Evolutionary conservation across 2,113 vertebrate genomes (phyloP).

Genomic region (Chrysochloris asiatica): DNA sequence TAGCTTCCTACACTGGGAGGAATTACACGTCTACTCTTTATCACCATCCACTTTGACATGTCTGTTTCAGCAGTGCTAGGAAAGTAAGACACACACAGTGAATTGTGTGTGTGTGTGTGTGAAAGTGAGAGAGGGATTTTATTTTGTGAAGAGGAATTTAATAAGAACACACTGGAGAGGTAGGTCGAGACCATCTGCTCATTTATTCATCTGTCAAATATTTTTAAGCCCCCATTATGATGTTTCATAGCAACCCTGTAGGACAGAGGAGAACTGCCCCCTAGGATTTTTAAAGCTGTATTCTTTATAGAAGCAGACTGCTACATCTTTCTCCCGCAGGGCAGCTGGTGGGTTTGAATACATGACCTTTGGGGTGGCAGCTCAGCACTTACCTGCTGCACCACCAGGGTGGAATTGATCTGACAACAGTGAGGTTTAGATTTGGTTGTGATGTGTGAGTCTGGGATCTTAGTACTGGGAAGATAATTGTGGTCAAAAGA

Average conservation of each 20-base stretch:
- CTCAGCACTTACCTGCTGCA: not conserved
- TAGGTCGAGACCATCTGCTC: not conserved
- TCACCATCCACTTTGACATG: not conserved
- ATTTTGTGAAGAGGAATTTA: not conserved
- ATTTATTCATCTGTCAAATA: not conserved
- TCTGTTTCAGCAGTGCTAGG: not conserved
- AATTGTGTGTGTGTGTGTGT: not conserved
- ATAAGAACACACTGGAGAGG: not conserved
- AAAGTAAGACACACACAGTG: not conserved
- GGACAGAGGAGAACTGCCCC: not conserved
- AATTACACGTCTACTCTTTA: not conserved
- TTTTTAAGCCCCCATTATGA: not conserved
- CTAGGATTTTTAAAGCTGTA: not conserved
- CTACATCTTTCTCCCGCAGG: not conserved
- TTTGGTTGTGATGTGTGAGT: not conserved
- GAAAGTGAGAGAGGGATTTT: not conserved
- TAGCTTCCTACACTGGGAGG: not conserved
- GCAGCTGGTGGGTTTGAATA: no score
- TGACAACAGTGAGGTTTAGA: no score
- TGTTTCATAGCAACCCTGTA: not conserved
- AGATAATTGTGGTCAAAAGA: not conserved
- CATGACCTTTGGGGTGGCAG: no score
- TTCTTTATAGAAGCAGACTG: not conserved
- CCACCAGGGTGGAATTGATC: not conserved
- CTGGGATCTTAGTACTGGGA: not conserved